phyloP scores from a whole-genome alignment of 2,113 vertebrate genomes.

The Sakesphorus luctuosus region DNA sequence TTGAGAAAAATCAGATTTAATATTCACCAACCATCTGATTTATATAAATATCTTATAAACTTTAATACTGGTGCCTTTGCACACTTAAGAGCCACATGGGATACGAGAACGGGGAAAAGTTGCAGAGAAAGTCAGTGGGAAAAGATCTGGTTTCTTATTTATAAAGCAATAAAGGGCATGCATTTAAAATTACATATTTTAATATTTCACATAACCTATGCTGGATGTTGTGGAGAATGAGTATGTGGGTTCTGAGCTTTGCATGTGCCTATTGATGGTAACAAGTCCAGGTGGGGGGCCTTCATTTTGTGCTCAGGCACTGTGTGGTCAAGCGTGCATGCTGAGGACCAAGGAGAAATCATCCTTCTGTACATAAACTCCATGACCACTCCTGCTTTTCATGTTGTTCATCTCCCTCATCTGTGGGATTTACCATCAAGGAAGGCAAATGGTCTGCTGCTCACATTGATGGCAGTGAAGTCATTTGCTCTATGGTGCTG shows the following conservation, averaged over 20 bases:
- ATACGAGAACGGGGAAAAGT: slow-evolving; percentile 44
- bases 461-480: neutral
- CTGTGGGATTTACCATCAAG: neutral
- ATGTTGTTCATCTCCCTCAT: neutral
- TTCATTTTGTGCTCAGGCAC: neutral
- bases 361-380: neutral
- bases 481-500: neutral
- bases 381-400: neutral
- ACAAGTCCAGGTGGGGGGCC: slow-evolving; percentile 30
- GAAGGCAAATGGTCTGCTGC: neutral
- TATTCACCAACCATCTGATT: slow-evolving; percentile 66
- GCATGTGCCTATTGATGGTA: neutral
- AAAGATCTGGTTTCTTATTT: slow-evolving; percentile 68
- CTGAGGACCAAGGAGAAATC: neutral
- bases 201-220: slow-evolving; percentile 38
- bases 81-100: slow-evolving; percentile 59
- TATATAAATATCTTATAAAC: slow-evolving; percentile 74
- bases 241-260: neutral
- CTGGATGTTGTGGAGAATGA: neutral
- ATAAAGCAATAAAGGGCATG: slow-evolving; percentile 57
- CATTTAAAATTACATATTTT: slow-evolving; percentile 72
- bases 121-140: slow-evolving; percentile 58
- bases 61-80: slow-evolving; percentile 68
- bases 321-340: neutral
- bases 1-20: slow-evolving; percentile 61